phyloP scores from a whole-genome alignment of 2,797 vertebrate genomes.

The Pipistrellus pipistrellus region DNA sequence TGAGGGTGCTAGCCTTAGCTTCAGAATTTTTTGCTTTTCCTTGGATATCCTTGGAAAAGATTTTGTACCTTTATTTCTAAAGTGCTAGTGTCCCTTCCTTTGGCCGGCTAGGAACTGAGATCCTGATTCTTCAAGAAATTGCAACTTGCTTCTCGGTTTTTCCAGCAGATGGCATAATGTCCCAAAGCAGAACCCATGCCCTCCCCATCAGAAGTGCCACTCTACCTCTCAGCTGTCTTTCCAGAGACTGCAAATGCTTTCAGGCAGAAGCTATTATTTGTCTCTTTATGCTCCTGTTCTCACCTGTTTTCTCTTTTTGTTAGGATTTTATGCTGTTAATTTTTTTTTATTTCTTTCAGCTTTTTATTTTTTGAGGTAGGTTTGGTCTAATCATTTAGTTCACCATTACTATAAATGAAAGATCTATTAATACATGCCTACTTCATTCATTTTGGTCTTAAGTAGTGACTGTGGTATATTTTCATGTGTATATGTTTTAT shows the following conservation, averaged over 20 bases:
- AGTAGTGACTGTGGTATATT: constrained; percentile 1
- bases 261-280: background rate
- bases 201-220: background rate
- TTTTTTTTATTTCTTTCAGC: background rate
- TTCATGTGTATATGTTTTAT: background rate
- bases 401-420: background rate
- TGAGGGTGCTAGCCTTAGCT: background rate
- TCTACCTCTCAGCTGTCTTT: background rate
- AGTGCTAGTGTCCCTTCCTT: constrained; percentile 29
- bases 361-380: background rate
- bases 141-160: background rate
- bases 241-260: background rate
- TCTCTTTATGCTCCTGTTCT: background rate
- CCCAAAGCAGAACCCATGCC: background rate
- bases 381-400: background rate
- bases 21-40: background rate
- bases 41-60: constrained; percentile 23
- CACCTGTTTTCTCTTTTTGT: background rate
- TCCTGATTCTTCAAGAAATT: background rate
- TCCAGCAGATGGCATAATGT: background rate
- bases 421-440: background rate
- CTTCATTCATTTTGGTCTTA: background rate
- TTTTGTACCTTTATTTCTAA: constrained; percentile 42
- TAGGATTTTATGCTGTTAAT: constrained; percentile 18
- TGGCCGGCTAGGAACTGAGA: background rate